Evolutionary conservation across 2,113 vertebrate species (phyloP), one percentile per base, ranked within the genome.

Genomic region (Pampusana beccarii): DNA sequence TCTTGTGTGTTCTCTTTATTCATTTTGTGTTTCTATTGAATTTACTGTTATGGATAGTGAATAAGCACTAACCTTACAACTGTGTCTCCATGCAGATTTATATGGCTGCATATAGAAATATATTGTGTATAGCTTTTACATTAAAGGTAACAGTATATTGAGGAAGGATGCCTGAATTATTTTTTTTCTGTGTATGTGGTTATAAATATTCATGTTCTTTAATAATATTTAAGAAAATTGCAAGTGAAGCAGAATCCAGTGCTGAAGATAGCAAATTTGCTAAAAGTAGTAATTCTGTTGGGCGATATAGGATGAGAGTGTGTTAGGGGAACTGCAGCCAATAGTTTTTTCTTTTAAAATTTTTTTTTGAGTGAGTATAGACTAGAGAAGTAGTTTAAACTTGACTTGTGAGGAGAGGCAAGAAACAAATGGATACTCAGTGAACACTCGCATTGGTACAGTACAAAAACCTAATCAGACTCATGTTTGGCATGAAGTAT

Each of bases 281-380:
- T 61, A 28, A 51, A 70, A 80, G 8, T 21, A 60, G 24, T 61
- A 48, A 69, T 69, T 92, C 34, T 57, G 10, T 65, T 73, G 48
- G 31, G 20, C 1, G 10, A 20, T 57, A 23, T 3, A 51, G 44
- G 13, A 50, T 51, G 7, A 90, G 13, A 8, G 25, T 26, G 12
- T 67, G 8, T 67, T 79, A 56, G 6, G 21, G 21, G 33, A 78
- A 60, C 48, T 7, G 4, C 24, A 67, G 53, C 54, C 66, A 36
- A 20, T 38, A 38, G 18, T 33, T 40, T 46, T 6, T 36, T 36
- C 2, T 0, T 13, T 62, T 61, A 26, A 5, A 5, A 17, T 16
- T 29, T 67, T 54, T 48, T 56, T 89, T 62, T 16, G 2, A 81
- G 42, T 4, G 1, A 67, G 62, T 44, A 24, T 31, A 73, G 54